Conservation (phyloP, 2,888 invertebrate species). For the Biston stratarius region DNA sequence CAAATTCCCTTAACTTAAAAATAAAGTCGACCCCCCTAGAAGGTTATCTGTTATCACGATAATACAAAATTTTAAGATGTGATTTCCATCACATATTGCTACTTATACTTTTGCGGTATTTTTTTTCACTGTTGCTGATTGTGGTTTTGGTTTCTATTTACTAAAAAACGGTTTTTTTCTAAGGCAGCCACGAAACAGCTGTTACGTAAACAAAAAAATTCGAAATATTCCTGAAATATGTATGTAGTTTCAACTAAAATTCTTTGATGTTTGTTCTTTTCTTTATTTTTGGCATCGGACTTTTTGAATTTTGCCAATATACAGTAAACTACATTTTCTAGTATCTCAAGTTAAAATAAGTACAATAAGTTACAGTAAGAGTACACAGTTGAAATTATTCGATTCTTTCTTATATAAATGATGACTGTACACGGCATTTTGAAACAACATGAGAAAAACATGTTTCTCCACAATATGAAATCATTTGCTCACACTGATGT, state of each 20-base stretch:
- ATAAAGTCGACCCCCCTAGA: constrained; percentile 30
- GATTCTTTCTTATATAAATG: too few relatives aligned
- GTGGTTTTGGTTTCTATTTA: not conserved
- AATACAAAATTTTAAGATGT: constrained; percentile 7
- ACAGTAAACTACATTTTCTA: too few relatives aligned
- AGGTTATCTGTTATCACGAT: constrained; percentile 38
- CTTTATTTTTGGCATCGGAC: constrained; percentile 11
- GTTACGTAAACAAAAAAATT: constrained; percentile 39
- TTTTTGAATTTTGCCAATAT: not conserved
- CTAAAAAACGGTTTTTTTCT: not conserved
- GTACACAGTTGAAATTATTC: too few relatives aligned
- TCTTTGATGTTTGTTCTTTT: constrained; percentile 18
- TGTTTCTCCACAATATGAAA: too few relatives aligned
- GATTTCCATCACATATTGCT: constrained; percentile 3
- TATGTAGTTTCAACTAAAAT: not conserved
- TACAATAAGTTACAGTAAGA: too few relatives aligned
- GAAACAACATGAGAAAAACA: too few relatives aligned
- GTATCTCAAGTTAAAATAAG: too few relatives aligned
- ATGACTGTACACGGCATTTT: too few relatives aligned
- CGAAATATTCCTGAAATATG: constrained; percentile 34
- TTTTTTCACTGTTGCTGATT: not conserved
- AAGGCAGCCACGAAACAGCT: constrained; percentile 10
- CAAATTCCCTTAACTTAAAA: constrained; percentile 15
- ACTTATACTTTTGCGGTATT: not conserved
- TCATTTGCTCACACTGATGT: too few relatives aligned